Evolutionary conservation across 2,113 vertebrate species (phyloP).

Genomic region (Anolis carolinensis): DNA sequence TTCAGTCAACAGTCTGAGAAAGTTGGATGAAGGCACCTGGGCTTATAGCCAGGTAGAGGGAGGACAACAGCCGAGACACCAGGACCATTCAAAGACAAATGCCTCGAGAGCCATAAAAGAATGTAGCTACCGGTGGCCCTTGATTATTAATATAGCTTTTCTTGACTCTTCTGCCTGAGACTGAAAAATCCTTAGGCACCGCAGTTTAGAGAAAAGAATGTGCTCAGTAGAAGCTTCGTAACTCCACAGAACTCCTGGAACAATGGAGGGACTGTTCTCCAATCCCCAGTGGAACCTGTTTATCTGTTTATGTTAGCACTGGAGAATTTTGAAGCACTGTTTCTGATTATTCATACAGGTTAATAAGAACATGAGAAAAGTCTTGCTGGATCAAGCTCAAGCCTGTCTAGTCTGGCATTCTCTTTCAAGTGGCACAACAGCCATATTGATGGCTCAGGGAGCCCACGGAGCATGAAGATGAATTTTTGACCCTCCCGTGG

Average conservation of each 20-base stretch:
- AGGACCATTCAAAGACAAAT: not conserved
- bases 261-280: conserved; percentile 20
- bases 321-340: not conserved
- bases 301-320: not conserved
- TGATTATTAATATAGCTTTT: not conserved
- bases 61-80: not conserved
- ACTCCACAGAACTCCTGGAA: conserved; percentile 18
- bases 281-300: conserved; percentile 5
- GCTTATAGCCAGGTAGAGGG: not conserved
- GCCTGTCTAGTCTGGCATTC: not conserved
- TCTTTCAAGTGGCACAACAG: not conserved
- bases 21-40: conserved; percentile 12
- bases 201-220: conserved; percentile 19
- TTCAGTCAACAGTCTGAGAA: conserved; percentile 3
- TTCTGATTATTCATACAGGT: not conserved
- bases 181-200: not conserved
- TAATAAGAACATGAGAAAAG: not conserved
- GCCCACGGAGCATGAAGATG: no score
- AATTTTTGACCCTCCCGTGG: no score
- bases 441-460: not conserved
- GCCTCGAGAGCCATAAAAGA: not conserved
- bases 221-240: not conserved
- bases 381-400: not conserved
- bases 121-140: not conserved
- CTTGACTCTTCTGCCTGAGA: not conserved